Percentiles rank a stretch among this genome's conserved stretches.
These are phyloP conservation scores for Drosophila pandora DNA, from an alignment of 1,140 invertebrate species.

Conservation along the genomic window DNA sequence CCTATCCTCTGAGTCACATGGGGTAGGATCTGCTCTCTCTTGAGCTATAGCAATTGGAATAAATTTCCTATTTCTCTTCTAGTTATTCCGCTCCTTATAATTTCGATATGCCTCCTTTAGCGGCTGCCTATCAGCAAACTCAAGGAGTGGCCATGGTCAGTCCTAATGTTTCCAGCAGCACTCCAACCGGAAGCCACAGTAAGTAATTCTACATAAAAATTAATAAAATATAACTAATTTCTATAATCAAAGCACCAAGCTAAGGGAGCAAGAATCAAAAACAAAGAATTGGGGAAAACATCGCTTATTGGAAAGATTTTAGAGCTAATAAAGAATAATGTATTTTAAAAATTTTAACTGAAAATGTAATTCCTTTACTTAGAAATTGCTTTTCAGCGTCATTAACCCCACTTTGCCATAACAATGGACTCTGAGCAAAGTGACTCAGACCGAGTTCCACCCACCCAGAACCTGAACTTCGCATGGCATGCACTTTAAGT, in stretches of 20 bases:
- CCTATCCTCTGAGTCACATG: conserved; percentile 39
- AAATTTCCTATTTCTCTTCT: neutral
- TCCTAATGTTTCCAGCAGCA: neutral
- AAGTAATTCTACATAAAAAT: neutral
- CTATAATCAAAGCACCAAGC: neutral
- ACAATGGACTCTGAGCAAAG: conserved; percentile 7
- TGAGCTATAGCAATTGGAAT: neutral
- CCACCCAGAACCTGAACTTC: conserved; percentile 38
- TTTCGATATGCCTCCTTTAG: conserved; percentile 10
- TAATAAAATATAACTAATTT: neutral
- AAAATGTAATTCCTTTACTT: neutral
- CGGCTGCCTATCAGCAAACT: neutral
- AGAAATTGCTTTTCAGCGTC: neutral
- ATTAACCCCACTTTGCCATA: conserved; percentile 22
- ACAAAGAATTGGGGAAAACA: neutral
- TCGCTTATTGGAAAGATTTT: neutral
- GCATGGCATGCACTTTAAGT: conserved; percentile 57
- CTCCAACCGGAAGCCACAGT: conserved; percentile 1
- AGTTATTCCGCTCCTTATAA: conserved; percentile 29
- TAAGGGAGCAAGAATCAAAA: no score
- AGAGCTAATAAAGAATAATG: neutral
- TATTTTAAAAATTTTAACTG: no score
- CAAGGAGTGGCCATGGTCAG: neutral
- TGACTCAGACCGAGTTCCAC: neutral
- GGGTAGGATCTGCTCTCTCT: neutral